phyloP scores from a whole-genome alignment of 1,140 invertebrate genomes.

The Eubasilissa regina region DNA sequence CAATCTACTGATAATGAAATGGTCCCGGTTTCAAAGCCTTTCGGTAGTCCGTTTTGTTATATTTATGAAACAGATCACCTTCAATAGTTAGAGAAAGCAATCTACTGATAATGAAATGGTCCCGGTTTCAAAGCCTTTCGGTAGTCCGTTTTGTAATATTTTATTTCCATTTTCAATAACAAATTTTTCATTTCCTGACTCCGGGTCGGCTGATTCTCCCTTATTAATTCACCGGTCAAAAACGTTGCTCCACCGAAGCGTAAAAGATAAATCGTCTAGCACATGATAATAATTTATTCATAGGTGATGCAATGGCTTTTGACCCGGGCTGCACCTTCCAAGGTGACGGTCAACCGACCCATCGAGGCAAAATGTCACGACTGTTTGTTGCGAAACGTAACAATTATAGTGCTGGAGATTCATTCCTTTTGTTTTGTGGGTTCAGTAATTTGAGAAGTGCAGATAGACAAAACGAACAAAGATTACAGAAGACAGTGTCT shows the following conservation, averaged over 20 bases:
- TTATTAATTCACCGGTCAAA: background rate
- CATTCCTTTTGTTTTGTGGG: background rate
- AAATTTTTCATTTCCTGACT: background rate
- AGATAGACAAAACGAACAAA: background rate
- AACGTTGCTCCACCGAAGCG: conserved; percentile 3
- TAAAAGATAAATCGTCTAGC: conserved; percentile 5
- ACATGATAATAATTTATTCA: conserved; percentile 13
- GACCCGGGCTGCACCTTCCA: background rate
- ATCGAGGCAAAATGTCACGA: background rate
- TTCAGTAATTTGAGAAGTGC: background rate
- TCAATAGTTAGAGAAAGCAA: too few relatives aligned
- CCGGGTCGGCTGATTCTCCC: background rate
- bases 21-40: too few relatives aligned
- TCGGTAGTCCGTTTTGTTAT: too few relatives aligned
- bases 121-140: background rate
- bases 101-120: background rate
- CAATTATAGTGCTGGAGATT: background rate
- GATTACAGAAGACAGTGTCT: too few relatives aligned
- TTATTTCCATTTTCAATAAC: background rate
- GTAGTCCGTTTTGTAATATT: background rate
- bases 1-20: too few relatives aligned
- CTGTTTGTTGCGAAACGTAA: background rate
- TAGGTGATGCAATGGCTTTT: conserved; percentile 23
- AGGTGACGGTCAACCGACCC: background rate
- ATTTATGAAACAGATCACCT: too few relatives aligned